Evolutionary conservation across 1,140 invertebrate species (phyloP).

Genomic region (Lordiphosa stackelbergi): DNA sequence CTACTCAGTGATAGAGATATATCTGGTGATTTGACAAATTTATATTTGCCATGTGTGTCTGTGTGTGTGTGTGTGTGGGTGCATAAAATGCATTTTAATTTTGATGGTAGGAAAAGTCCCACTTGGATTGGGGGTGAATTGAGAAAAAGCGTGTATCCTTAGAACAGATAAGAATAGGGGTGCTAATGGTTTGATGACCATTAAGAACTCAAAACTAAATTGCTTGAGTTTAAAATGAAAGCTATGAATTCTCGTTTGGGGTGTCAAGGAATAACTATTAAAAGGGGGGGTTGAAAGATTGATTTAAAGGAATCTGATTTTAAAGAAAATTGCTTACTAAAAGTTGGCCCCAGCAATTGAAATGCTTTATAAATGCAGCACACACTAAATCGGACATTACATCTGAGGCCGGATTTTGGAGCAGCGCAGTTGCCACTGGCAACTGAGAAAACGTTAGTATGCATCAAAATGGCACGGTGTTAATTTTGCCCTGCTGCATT

Average conservation of each 20-base stretch:
- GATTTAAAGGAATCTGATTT: neutral
- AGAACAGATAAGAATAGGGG: slow-evolving; percentile 14
- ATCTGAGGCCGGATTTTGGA: too few species aligned
- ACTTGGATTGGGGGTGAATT: slow-evolving; percentile 15
- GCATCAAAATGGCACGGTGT: too few species aligned
- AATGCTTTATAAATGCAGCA: too few species aligned
- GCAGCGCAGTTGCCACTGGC: too few species aligned
- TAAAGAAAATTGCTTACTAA: neutral
- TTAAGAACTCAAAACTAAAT: slow-evolving; percentile 49
- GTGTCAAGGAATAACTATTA: slow-evolving; percentile 1
- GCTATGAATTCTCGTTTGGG: slow-evolving; percentile 7
- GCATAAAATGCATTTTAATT: slow-evolving; percentile 67
- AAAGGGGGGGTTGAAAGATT: neutral
- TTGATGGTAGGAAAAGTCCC: slow-evolving; percentile 2
- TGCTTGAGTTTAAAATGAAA: slow-evolving; percentile 33
- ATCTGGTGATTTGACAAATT: slow-evolving; percentile 23
- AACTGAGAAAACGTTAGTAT: too few species aligned
- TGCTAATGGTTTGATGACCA: slow-evolving; percentile 51
- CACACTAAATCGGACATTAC: too few species aligned
- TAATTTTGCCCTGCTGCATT: too few species aligned
- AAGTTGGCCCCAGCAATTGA: too few species aligned
- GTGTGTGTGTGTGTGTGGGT: slow-evolving; percentile 41
- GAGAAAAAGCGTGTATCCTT: slow-evolving; percentile 2
- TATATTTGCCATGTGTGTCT: slow-evolving; percentile 38
- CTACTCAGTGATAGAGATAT: slow-evolving; percentile 49